A percentile compares a stretch with the other conserved stretches of the same genome.
These are phyloP conservation scores for Dasysyrphus tricinctus DNA, from an alignment of 2,888 invertebrate genomes.

Conservation along the genomic window DNA sequence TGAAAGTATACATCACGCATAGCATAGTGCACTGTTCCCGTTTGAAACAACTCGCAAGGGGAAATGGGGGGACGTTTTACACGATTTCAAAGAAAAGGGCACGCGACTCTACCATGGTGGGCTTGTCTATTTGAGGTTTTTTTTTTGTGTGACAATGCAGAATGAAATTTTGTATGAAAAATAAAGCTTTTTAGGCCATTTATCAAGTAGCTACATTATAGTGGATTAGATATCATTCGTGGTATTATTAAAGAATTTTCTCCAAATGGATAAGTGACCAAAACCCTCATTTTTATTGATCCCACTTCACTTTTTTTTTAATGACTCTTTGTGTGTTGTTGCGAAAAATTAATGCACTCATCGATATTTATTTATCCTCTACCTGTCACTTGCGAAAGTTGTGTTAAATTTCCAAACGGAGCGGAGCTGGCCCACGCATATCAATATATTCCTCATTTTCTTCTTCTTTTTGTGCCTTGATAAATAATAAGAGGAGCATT, in stretches of 20 bases:
- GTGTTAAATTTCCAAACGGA: conserved; percentile 26
- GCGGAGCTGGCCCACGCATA: conserved; percentile 49
- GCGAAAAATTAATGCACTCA: conserved; percentile 45
- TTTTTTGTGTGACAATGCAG: background rate
- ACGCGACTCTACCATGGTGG: conserved; percentile 58
- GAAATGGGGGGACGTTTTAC: background rate
- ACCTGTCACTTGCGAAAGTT: conserved; percentile 52
- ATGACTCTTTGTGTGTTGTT: background rate
- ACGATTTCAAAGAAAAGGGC: conserved; percentile 56
- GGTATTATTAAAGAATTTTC: too few relatives aligned
- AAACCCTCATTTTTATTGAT: conserved; percentile 5
- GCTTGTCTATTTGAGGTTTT: conserved; percentile 36
- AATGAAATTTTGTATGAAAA: background rate
- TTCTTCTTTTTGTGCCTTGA: background rate
- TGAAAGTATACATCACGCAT: conserved; percentile 23
- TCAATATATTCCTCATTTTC: conserved; percentile 3
- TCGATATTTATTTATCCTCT: conserved; percentile 58
- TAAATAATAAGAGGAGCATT: conserved; percentile 26
- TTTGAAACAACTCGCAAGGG: background rate
- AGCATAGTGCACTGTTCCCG: background rate
- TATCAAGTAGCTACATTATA: background rate
- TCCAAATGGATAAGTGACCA: conserved; percentile 32
- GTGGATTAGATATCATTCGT: background rate
- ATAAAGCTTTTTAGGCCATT: background rate
- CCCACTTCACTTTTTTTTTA: background rate